Evolutionary conservation across 2,888 invertebrate genomes (phyloP), one percentile per base, ranked within the genome.

Genomic region (Xanthorhoe designata): DNA sequence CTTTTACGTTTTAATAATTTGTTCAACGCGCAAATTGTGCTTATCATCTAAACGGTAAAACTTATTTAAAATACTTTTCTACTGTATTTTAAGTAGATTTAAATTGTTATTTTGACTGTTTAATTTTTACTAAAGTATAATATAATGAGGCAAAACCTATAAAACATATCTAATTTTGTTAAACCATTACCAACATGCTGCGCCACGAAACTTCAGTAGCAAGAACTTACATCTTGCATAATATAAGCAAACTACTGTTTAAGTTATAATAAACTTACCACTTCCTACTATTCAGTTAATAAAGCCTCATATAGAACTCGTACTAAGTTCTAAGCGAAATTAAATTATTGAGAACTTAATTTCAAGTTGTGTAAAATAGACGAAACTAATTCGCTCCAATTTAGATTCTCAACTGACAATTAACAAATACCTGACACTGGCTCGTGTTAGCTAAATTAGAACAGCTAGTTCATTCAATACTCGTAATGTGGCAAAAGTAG

Each of bases 371-470:
- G 29, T 18, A 61, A 61, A 17, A 51, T 13, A 29, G 49, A 29
- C 3, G 42, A 45, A 57, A 51, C 29, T 45, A 63, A 32, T 38
- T 29, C 54, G 24, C 29, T 13, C 51, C 19, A 62, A 53, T 53
- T 62, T 62, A 15, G n/a, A 61, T 38, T 50, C 42, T 50, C 45
- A 2, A 18, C 49, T 55, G 57, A 55, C 50, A 62, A 50, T 32
- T 42, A 56, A 29, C 45, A 50, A 24, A 51, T 50, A 55, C 8
- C 61, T 55, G 52, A 38, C 45, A 18, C 18, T 18, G 10, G 42
- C 38, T 45, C 13, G 50, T 38, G 52, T 10, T 29, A 47, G 53
- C 45, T 53, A 0, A 47, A 45, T 10, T 61, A 47, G 17, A 8
- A 60, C 15, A 17, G 15, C 17, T 60, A 18, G 24, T 52, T 18